These are phyloP conservation scores for Tetramorium simillimum DNA, from an alignment of 1,140 invertebrate species.

Conservation along the genomic window DNA sequence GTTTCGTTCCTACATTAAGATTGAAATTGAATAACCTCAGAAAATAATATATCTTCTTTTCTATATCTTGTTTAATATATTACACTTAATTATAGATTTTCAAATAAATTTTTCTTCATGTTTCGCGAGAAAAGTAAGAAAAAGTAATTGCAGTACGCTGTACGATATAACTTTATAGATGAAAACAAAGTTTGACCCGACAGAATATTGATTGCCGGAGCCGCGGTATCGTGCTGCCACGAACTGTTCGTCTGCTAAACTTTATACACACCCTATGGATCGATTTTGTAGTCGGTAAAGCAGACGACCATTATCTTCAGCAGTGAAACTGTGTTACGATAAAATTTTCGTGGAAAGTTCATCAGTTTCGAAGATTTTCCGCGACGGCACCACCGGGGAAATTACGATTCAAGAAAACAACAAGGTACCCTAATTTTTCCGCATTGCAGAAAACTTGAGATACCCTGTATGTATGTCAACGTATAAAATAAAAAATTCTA, in stretches of 20 bases:
- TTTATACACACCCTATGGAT: not conserved
- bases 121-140: not conserved
- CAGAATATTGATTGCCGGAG: conserved; percentile 40
- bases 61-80: not conserved
- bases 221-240: conserved; percentile 35
- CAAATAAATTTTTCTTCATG: not conserved
- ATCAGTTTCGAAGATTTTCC: conserved; percentile 20
- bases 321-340: not conserved
- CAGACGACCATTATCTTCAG: conserved; percentile 32
- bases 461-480: not conserved
- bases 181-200: conserved; percentile 39
- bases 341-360: conserved; percentile 21
- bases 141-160: not conserved
- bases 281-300: conserved; percentile 50
- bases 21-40: not conserved
- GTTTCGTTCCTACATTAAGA: not conserved
- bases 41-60: not conserved
- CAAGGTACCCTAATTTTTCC: not conserved
- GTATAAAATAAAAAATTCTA: not conserved
- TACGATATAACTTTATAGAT: conserved; percentile 5
- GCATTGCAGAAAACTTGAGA: conserved; percentile 17
- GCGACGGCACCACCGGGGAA: not conserved
- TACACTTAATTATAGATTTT: not conserved
- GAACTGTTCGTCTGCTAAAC: conserved; percentile 1
- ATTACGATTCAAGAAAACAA: not conserved